Conservation (phyloP, 1,140 invertebrate species). For the Teleopsis dalmanni region DNA sequence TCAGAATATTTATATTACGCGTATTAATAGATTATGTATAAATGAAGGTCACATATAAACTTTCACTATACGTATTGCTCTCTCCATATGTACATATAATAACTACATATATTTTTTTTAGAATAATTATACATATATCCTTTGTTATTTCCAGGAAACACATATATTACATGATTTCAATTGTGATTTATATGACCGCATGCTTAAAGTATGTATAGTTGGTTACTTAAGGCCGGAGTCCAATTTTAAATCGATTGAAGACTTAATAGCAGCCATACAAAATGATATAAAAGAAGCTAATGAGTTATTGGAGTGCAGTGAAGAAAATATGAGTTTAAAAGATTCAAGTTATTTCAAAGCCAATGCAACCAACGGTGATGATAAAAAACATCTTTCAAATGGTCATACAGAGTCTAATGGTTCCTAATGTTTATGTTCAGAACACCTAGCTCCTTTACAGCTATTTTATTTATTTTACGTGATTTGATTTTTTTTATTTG, state of each 20-base stretch:
- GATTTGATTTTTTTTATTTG: not conserved
- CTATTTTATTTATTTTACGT: not conserved
- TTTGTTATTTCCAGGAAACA: constrained; percentile 62
- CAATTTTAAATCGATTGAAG: constrained; percentile 73
- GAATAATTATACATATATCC: not conserved
- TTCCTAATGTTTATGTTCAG: not conserved
- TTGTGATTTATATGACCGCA: constrained; percentile 79
- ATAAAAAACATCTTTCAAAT: no score
- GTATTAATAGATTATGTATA: no score
- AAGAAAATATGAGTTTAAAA: constrained; percentile 18
- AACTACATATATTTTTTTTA: not conserved
- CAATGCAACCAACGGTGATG: not conserved
- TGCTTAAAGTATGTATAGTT: constrained; percentile 68
- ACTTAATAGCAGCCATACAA: constrained; percentile 66
- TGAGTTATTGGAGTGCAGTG: constrained; percentile 23
- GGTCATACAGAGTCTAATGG: not conserved
- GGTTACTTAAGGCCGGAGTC: constrained; percentile 78
- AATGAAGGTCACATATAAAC: no score
- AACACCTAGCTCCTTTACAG: no score
- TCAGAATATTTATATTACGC: no score
- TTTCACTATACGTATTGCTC: not conserved
- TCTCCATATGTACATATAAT: not conserved
- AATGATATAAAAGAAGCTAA: constrained; percentile 64
- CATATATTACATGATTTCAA: constrained; percentile 82
- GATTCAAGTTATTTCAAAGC: constrained; percentile 22